phyloP scores from a whole-genome alignment of 2,888 invertebrate species.

The Parnassius glacialis region DNA sequence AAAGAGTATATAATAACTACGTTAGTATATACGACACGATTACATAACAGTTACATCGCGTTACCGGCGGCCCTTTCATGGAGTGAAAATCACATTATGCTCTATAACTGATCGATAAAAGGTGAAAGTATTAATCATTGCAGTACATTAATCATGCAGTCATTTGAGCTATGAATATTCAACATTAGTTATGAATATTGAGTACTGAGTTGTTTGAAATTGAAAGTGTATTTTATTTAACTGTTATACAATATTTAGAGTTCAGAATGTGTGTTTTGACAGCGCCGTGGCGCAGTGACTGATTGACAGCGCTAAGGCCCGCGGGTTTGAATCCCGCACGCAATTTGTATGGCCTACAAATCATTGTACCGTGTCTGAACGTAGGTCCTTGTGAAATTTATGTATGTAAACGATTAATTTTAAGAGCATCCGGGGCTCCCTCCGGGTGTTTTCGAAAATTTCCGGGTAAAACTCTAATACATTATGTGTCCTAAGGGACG shows the following conservation, averaged over 20 bases:
- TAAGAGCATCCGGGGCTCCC: too few relatives aligned
- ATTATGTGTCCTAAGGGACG: too few relatives aligned
- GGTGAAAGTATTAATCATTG: slow-evolving; percentile 7
- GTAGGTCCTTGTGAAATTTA: too few relatives aligned
- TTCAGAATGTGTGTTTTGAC: too few relatives aligned
- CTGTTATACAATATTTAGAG: too few relatives aligned
- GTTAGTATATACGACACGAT: slow-evolving; percentile 19
- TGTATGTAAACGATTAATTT: too few relatives aligned
- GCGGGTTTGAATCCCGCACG: background rate
- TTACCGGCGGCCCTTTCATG: slow-evolving; percentile 20
- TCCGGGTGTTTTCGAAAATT: too few relatives aligned
- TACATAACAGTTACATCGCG: slow-evolving; percentile 29
- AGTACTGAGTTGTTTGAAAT: too few relatives aligned
- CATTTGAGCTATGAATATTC: slow-evolving; percentile 5
- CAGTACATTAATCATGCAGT: background rate
- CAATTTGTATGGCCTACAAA: background rate
- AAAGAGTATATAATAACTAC: background rate
- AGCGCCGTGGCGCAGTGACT: too few relatives aligned
- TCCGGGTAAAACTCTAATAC: too few relatives aligned
- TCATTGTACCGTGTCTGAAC: too few relatives aligned
- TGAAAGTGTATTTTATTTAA: too few relatives aligned
- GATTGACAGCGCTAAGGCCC: background rate
- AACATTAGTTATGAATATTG: background rate
- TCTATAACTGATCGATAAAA: slow-evolving; percentile 5
- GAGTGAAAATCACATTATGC: slow-evolving; percentile 10